These are phyloP conservation scores for Aphidius colemani DNA, from an alignment of 2,888 invertebrate genomes.

Conservation along the genomic window DNA sequence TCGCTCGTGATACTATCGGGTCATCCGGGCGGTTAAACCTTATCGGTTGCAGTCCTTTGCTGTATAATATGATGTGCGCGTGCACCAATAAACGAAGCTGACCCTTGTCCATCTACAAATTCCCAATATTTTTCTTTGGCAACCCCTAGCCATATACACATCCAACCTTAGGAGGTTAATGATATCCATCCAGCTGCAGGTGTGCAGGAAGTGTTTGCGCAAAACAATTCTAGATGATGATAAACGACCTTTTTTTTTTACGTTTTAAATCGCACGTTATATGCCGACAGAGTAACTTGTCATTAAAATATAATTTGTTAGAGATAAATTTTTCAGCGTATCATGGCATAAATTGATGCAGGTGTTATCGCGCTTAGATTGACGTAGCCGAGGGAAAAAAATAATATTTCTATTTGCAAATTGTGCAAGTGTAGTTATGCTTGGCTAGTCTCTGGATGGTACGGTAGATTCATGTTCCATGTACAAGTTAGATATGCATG, in stretches of 20 bases:
- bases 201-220: constrained; percentile 5
- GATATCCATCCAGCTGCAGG: background rate
- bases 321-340: too few relatives aligned
- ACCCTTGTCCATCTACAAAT: background rate
- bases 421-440: constrained; percentile 7
- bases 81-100: background rate
- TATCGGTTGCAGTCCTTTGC: constrained; percentile 28
- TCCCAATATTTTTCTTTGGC: constrained; percentile 9
- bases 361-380: background rate
- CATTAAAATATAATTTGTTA: too few relatives aligned
- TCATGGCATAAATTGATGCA: background rate
- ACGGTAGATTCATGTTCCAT: constrained; percentile 34
- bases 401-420: background rate
- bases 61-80: background rate
- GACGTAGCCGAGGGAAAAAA: too few relatives aligned
- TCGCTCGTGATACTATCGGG: constrained; percentile 40
- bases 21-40: constrained; percentile 40
- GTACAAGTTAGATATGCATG: constrained; percentile 53
- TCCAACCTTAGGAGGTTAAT: background rate
- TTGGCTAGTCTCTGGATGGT: constrained; percentile 29
- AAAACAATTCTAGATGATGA: constrained; percentile 12
- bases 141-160: background rate
- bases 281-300: too few relatives aligned
- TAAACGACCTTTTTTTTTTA: constrained; percentile 15
- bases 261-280: background rate